A percentile compares a stretch with the other conserved stretches of the same genome.
Conservation (phyloP, 2,888 invertebrate species). For the Sesia apiformis region DNA sequence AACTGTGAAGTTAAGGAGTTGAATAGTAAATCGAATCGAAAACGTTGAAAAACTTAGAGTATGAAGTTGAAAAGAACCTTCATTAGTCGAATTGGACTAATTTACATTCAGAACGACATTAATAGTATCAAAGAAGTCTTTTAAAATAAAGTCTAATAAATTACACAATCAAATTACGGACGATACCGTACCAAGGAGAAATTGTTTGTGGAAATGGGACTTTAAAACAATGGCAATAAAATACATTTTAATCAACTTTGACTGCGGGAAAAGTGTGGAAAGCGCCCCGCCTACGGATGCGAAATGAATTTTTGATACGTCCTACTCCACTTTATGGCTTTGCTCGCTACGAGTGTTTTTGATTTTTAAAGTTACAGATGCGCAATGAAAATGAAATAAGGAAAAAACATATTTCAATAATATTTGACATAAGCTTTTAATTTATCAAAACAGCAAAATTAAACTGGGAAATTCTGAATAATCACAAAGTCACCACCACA, state of each 20-base stretch:
- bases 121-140: neutral
- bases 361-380: constrained; percentile 14
- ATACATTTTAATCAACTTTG: constrained; percentile 28
- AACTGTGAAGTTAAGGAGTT: too few relatives aligned
- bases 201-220: constrained; percentile 13
- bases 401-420: neutral
- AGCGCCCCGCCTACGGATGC: constrained; percentile 1
- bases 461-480: too few relatives aligned
- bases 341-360: constrained; percentile 23
- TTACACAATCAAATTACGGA: neutral
- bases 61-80: too few relatives aligned
- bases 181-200: neutral
- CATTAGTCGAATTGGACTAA: too few relatives aligned
- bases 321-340: constrained; percentile 28
- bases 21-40: too few relatives aligned
- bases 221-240: constrained; percentile 32
- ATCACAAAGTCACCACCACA: too few relatives aligned
- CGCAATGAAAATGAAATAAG: neutral
- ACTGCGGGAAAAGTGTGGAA: neutral
- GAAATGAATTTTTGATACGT: constrained; percentile 39
- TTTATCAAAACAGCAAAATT: too few relatives aligned
- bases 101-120: too few relatives aligned
- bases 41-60: too few relatives aligned
- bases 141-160: neutral
- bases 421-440: too few relatives aligned